Conservation (phyloP, 2,113 vertebrate genomes). For the Capra hircus region DNA sequence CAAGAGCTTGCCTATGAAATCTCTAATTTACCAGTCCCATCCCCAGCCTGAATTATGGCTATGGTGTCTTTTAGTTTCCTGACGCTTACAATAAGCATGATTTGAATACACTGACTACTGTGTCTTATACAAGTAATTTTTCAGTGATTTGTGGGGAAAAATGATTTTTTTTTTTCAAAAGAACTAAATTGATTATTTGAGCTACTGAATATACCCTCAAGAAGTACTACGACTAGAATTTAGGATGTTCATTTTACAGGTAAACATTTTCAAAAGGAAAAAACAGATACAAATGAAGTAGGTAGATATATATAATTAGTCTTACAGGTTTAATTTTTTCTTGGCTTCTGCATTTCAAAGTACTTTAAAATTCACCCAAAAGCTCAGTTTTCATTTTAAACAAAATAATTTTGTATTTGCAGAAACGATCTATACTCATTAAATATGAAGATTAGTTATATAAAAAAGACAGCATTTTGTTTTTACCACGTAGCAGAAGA, state of each 20-base stretch:
- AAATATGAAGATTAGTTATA: background rate
- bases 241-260: background rate
- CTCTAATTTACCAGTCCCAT: background rate
- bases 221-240: background rate
- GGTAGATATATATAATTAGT: background rate
- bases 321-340: background rate
- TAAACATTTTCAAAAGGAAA: background rate
- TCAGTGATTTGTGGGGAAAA: background rate
- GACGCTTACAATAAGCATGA: background rate
- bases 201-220: background rate
- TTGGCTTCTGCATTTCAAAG: background rate
- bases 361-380: background rate
- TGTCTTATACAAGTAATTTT: background rate
- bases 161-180: background rate
- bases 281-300: background rate
- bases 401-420: background rate
- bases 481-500: background rate
- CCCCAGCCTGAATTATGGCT: background rate
- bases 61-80: background rate
- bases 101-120: background rate
- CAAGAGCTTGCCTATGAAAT: background rate
- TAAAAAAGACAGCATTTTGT: background rate
- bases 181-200: background rate
- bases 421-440: background rate
- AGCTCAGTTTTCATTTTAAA: background rate